phyloP scores from a whole-genome alignment of 1,140 invertebrate genomes.

The Helicoverpa zea region DNA sequence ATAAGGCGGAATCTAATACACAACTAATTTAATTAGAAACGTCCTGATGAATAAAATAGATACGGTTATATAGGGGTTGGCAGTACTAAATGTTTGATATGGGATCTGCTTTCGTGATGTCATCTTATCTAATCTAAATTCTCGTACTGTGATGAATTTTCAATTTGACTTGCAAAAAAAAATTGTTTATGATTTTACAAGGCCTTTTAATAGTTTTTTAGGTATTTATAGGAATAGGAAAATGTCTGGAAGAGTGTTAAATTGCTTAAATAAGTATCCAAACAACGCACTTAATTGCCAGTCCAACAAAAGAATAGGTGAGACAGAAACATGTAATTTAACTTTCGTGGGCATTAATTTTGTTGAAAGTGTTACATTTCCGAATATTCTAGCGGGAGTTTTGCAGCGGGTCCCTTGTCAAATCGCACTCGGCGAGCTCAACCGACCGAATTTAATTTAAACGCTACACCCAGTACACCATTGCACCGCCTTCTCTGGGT shows the following conservation, averaged over 20 bases:
- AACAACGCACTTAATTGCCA: not conserved
- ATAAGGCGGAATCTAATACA: constrained; percentile 37
- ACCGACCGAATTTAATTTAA: constrained; percentile 54
- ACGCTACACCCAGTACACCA: constrained; percentile 19
- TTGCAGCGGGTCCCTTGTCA: constrained; percentile 50
- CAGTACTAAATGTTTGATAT: not conserved
- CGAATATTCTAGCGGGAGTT: constrained; percentile 45
- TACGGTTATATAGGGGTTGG: constrained; percentile 2
- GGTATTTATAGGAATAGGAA: no score
- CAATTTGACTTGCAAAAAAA: no score
- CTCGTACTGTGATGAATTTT: no score
- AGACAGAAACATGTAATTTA: constrained; percentile 46
- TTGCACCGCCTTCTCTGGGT: constrained; percentile 23
- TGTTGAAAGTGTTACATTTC: constrained; percentile 52
- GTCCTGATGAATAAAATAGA: constrained; percentile 37
- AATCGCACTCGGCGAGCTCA: constrained; percentile 36
- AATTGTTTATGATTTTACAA: no score
- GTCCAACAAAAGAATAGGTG: not conserved
- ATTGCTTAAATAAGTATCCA: no score
- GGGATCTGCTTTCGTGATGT: not conserved
- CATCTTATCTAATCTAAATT: not conserved
- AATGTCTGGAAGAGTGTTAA: no score
- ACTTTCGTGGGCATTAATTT: constrained; percentile 53
- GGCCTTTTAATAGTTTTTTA: no score
- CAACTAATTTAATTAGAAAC: constrained; percentile 42